phyloP scores from a whole-genome alignment of 2,797 vertebrate genomes.

The Protosalanx chinensis region DNA sequence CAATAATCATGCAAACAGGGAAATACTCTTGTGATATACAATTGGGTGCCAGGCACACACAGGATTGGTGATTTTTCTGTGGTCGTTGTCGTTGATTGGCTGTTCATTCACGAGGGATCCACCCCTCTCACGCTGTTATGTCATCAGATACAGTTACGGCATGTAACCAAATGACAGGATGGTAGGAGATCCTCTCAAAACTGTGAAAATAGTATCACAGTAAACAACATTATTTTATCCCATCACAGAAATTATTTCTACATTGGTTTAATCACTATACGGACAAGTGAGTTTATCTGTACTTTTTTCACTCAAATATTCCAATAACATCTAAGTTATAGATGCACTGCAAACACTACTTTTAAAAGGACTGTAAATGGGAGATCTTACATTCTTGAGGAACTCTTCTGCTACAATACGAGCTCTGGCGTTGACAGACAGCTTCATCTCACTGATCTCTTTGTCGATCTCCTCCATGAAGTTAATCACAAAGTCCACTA shows the following conservation, averaged over 20 bases:
- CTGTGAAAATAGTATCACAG: constrained; percentile 38
- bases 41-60: constrained; percentile 28
- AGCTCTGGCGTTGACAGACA: constrained; percentile 92
- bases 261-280: neutral
- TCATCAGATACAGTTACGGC: constrained; percentile 27
- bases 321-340: neutral
- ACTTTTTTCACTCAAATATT: neutral
- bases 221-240: neutral
- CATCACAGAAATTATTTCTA: neutral
- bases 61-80: constrained; percentile 46
- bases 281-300: neutral
- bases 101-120: constrained; percentile 39
- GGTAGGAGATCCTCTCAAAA: constrained; percentile 58
- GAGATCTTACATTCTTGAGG: constrained; percentile 88
- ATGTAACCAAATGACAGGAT: constrained; percentile 12
- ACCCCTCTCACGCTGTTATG: constrained; percentile 42
- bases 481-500: constrained; percentile 97
- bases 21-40: constrained; percentile 33
- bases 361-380: neutral
- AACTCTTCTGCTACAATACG: constrained; percentile 97
- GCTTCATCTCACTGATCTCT: constrained; percentile 98
- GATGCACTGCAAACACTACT: too few species aligned
- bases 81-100: constrained; percentile 45
- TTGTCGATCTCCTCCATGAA: constrained; percentile 99
- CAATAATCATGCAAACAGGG: constrained; percentile 64